phyloP scores from a whole-genome alignment of 2,797 vertebrate species.

The Amazonetta brasiliensis region DNA sequence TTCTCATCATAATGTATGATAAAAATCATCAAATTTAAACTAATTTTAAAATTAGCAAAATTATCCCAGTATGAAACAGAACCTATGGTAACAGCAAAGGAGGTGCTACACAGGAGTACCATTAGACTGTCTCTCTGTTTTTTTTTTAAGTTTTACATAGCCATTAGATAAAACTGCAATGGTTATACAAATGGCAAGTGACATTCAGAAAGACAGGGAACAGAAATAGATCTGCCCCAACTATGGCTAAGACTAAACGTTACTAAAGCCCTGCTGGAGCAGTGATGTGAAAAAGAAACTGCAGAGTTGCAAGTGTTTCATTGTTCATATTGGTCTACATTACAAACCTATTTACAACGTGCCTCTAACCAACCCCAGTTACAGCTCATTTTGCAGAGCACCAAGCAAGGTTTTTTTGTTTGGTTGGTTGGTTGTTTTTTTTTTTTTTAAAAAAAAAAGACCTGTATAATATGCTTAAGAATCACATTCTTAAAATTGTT shows the following conservation, averaged over 20 bases:
- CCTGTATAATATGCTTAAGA: not conserved
- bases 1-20: not conserved
- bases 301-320: not conserved
- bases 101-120: not conserved
- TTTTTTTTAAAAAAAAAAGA: not conserved
- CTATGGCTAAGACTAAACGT: not conserved
- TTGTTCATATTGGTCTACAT: not conserved
- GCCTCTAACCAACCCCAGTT: not conserved
- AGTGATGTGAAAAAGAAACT: not conserved
- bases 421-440: too few species aligned
- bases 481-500: not conserved
- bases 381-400: not conserved
- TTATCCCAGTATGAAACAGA: not conserved
- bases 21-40: not conserved
- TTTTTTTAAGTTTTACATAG: not conserved
- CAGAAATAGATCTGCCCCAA: not conserved
- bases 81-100: not conserved
- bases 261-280: not conserved
- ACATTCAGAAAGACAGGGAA: not conserved
- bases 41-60: not conserved
- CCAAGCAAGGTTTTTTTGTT: not conserved
- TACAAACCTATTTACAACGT: not conserved
- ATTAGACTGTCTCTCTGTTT: not conserved
- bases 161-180: not conserved
- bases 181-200: not conserved